Evolutionary conservation across 1,140 invertebrate species (phyloP).

Genomic region (Hirudo medicinalis): DNA sequence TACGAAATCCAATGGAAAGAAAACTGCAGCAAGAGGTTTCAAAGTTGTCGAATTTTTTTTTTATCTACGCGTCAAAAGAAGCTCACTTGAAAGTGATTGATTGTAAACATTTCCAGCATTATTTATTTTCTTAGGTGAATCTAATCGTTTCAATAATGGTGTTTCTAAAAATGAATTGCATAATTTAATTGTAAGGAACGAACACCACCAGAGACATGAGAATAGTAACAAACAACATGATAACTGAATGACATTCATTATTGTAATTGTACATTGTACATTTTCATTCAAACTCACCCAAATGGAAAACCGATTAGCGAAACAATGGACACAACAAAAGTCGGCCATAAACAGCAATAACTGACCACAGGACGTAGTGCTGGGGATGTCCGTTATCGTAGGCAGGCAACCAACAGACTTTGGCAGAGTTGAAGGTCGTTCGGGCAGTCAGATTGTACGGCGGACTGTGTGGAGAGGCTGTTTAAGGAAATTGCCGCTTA

Average conservation of each 20-base stretch:
- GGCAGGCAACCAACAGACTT: constrained; percentile 77
- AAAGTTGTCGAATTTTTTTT: too few species aligned
- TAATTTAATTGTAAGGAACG: too few species aligned
- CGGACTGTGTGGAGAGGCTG: constrained; percentile 82
- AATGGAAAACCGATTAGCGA: background rate
- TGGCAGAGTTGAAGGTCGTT: constrained; percentile 74
- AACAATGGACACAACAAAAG: background rate
- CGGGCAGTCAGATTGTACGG: constrained; percentile 78
- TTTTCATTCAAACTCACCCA: background rate
- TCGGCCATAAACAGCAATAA: background rate
- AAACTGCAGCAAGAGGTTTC: too few species aligned
- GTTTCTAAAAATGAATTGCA: too few species aligned
- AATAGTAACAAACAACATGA: background rate
- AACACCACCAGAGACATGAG: too few species aligned
- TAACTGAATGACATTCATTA: background rate
- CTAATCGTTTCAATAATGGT: too few species aligned
- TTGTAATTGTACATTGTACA: background rate
- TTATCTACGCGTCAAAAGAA: too few species aligned
- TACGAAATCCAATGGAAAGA: too few species aligned
- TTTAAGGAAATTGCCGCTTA: too few species aligned
- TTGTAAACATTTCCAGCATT: too few species aligned
- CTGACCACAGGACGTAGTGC: constrained; percentile 34
- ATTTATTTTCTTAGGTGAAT: too few species aligned
- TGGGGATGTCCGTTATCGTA: constrained; percentile 65
- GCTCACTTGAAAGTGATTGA: too few species aligned